Percentiles rank a stretch among this genome's conserved stretches.
Evolutionary conservation across 2,797 vertebrate genomes (phyloP).

Genomic region (Pseudomugil gertrudae): DNA sequence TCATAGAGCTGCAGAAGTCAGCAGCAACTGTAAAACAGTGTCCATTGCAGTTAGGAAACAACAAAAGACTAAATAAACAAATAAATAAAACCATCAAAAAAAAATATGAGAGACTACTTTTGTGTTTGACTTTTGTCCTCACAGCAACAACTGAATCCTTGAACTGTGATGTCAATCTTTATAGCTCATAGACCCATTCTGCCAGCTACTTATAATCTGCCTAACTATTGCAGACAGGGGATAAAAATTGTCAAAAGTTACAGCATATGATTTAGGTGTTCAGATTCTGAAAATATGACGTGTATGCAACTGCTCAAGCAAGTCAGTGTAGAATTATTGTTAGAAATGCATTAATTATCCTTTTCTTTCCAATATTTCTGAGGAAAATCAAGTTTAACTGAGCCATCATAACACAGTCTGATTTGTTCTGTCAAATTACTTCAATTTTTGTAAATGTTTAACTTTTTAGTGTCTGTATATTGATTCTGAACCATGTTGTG

Average conservation of each 20-base stretch:
- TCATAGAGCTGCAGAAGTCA: conserved; percentile 29
- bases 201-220: conserved; percentile 35
- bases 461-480: conserved; percentile 1
- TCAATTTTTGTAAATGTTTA: conserved; percentile 2
- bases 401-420: not conserved
- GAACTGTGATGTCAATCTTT: not conserved
- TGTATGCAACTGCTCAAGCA: not conserved
- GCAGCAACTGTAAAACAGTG: not conserved
- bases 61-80: not conserved
- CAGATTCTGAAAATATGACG: conserved; percentile 6
- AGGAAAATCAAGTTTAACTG: not conserved
- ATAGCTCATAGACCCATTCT: not conserved
- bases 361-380: not conserved
- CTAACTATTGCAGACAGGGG: conserved; percentile 54
- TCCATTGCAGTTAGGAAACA: not conserved
- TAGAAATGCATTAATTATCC: not conserved
- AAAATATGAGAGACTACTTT: not conserved
- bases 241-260: conserved; percentile 43
- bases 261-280: conserved; percentile 37
- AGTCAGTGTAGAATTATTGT: not conserved
- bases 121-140: not conserved
- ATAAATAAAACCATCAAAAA: not conserved
- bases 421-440: too few species aligned
- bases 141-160: not conserved
- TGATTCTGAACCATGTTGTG: not conserved